These are phyloP conservation scores for Silurus meridionalis DNA, from an alignment of 2,113 vertebrate genomes.

Conservation along the genomic window DNA sequence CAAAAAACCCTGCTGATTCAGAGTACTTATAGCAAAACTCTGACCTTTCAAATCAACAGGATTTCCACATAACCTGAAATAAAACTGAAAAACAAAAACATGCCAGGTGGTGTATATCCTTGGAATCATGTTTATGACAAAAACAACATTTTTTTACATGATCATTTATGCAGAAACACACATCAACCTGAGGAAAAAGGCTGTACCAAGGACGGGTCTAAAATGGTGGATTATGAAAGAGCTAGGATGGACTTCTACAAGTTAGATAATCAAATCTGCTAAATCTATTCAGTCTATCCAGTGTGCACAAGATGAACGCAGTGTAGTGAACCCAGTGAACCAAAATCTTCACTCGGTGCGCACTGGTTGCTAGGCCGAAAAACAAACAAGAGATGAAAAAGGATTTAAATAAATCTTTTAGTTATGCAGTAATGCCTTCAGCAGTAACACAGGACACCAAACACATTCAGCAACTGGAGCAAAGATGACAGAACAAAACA, in stretches of 20 bases:
- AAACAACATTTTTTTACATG: neutral
- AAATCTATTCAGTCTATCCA: slow-evolving; percentile 34
- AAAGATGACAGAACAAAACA: slow-evolving; percentile 61
- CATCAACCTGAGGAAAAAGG: neutral
- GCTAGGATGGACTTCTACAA: neutral
- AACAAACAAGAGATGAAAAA: slow-evolving; percentile 38
- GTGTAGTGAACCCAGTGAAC: slow-evolving; percentile 11
- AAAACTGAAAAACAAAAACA: neutral
- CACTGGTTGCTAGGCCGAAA: slow-evolving; percentile 56
- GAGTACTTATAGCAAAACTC: slow-evolving; percentile 6
- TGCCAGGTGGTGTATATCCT: neutral
- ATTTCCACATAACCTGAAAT: neutral
- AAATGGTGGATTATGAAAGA: neutral
- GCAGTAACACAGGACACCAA: slow-evolving; percentile 62
- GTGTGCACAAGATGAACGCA: slow-evolving; percentile 31
- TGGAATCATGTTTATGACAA: neutral
- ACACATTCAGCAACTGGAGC: slow-evolving; percentile 60
- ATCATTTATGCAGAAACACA: neutral
- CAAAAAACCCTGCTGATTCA: slow-evolving; percentile 37
- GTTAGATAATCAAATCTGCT: slow-evolving; percentile 41
- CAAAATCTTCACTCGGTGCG: slow-evolving; percentile 16
- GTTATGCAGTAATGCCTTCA: slow-evolving; percentile 67
- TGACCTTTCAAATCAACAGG: neutral
- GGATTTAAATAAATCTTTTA: slow-evolving; percentile 59
- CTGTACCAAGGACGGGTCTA: neutral